Conservation (phyloP, 2,888 invertebrate genomes). For the Perdita meconis region DNA sequence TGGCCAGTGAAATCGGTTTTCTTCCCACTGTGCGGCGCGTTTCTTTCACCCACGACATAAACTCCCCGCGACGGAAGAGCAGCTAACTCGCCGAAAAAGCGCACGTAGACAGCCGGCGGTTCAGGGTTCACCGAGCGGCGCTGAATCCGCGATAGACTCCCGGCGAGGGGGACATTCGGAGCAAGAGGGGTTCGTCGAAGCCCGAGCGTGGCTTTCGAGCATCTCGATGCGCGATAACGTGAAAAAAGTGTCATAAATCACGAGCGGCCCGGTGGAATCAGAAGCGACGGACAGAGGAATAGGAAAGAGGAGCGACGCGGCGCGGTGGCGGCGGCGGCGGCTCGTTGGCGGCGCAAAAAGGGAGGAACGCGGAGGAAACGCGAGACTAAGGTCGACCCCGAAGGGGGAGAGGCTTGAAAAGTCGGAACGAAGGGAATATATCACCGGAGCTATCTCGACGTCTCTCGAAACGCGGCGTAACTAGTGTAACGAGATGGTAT, state of each 20-base stretch:
- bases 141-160: neutral
- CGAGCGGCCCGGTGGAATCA: slow-evolving; percentile 53
- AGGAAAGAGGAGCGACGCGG: slow-evolving; percentile 8
- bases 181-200: slow-evolving; percentile 4
- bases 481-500: slow-evolving; percentile 71
- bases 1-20: too few species aligned
- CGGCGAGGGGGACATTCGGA: slow-evolving; percentile 5
- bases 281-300: slow-evolving; percentile 55
- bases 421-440: slow-evolving; percentile 65
- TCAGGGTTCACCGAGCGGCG: slow-evolving; percentile 8
- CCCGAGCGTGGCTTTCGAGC: slow-evolving; percentile 22
- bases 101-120: slow-evolving; percentile 49
- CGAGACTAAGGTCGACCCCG: slow-evolving; percentile 35
- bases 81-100: slow-evolving; percentile 38
- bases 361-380: slow-evolving; percentile 39
- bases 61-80: slow-evolving; percentile 3
- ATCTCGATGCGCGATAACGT: slow-evolving; percentile 60
- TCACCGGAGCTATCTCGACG: slow-evolving; percentile 68
- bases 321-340: too few species aligned
- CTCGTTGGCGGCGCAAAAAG: slow-evolving; percentile 1
- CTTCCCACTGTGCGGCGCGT: too few species aligned
- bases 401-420: slow-evolving; percentile 39
- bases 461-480: slow-evolving; percentile 70
- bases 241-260: slow-evolving; percentile 66
- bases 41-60: too few species aligned